phyloP scores from a whole-genome alignment of 2,797 vertebrate genomes.

The Channallabes apus region DNA sequence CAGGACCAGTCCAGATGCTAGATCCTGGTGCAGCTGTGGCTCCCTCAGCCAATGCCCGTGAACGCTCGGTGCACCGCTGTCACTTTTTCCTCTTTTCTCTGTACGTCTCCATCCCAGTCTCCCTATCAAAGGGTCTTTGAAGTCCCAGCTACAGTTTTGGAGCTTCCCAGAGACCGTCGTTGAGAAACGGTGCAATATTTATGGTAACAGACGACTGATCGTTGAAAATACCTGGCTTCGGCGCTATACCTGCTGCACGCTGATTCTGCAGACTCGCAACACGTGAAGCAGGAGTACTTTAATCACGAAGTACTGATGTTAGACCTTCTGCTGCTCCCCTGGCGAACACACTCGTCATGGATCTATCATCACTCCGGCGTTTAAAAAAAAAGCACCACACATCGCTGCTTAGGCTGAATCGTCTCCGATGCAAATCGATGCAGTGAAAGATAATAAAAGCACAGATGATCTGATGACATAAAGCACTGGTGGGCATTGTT shows the following conservation, averaged over 20 bases:
- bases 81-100: conserved; percentile 8
- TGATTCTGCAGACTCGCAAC: conserved; percentile 20
- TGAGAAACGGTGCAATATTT: conserved; percentile 22
- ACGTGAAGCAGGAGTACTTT: conserved; percentile 16
- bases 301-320: conserved; percentile 17
- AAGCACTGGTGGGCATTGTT: conserved; percentile 15
- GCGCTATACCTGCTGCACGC: conserved; percentile 29
- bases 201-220: conserved; percentile 51
- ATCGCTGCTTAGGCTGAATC: conserved; percentile 34
- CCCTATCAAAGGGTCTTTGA: conserved; percentile 27
- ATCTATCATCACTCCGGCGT: conserved; percentile 33
- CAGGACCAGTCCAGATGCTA: conserved; percentile 15
- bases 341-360: conserved; percentile 35
- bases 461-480: conserved; percentile 34
- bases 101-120: neutral
- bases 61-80: neutral
- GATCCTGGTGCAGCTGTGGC: neutral
- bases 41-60: neutral
- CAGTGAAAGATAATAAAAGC: conserved; percentile 35
- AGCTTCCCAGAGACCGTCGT: conserved; percentile 28
- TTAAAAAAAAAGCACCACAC: conserved; percentile 23
- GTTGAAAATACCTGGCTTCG: conserved; percentile 28
- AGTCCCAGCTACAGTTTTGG: conserved; percentile 23
- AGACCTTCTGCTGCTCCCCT: conserved; percentile 31
- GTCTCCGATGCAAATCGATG: conserved; percentile 36